These are phyloP conservation scores for Distichodus sexfasciatus DNA, from an alignment of 2,797 vertebrate species.

Conservation along the genomic window DNA sequence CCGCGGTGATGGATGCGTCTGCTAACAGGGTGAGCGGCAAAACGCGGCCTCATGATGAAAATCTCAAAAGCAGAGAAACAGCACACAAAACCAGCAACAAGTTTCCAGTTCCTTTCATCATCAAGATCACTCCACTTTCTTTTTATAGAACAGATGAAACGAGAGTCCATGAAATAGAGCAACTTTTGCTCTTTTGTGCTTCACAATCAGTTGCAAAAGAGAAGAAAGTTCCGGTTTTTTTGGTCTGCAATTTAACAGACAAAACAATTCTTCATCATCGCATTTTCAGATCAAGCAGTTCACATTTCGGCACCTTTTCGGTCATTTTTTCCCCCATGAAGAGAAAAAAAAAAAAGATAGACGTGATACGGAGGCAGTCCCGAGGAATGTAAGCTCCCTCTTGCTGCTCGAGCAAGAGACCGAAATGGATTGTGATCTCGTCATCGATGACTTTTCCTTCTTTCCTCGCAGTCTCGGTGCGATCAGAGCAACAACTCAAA, in stretches of 20 bases:
- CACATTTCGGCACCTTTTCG: neutral
- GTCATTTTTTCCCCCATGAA: neutral
- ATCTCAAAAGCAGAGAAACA: conserved; percentile 19
- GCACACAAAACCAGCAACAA: conserved; percentile 2
- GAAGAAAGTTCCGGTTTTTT: no score
- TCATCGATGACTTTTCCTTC: neutral
- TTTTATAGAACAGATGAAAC: conserved; percentile 20
- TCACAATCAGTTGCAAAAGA: conserved; percentile 7
- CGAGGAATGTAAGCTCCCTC: neutral
- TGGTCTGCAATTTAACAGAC: neutral
- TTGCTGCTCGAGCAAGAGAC: conserved; percentile 3
- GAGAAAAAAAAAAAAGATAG: neutral
- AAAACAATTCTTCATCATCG: neutral
- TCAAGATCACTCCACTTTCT: conserved; percentile 14
- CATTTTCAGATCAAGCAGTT: conserved; percentile 1
- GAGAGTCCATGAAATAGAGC: conserved; percentile 13
- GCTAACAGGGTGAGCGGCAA: conserved; percentile 2
- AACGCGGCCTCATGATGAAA: neutral
- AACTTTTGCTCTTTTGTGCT: conserved; percentile 14
- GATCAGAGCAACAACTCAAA: neutral
- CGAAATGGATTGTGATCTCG: neutral
- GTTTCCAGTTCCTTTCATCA: conserved; percentile 31
- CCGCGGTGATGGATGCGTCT: conserved; percentile 8
- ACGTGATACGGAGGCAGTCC: neutral
- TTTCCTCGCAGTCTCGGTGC: neutral